Evolutionary conservation across 2,888 invertebrate genomes (phyloP).

Genomic region (Drosophila nigritarsus): DNA sequence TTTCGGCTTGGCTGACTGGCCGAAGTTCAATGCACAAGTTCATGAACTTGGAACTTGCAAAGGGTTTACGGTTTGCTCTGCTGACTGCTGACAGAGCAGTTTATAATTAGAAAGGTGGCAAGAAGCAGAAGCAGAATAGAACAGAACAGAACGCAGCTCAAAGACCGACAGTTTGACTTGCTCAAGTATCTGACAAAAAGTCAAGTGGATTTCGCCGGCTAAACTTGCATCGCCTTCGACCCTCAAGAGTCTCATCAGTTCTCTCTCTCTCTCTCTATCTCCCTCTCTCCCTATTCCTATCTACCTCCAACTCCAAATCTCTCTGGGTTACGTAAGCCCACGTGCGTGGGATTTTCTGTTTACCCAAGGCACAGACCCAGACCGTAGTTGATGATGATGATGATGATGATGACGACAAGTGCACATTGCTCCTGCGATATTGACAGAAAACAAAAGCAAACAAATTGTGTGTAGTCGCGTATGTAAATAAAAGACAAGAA

Average conservation of each 20-base stretch:
- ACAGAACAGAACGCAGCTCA: conserved; percentile 33
- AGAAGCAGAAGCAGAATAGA: conserved; percentile 11
- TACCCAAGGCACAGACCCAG: conserved; percentile 57
- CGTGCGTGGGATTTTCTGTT: conserved; percentile 73
- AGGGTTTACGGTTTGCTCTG: conserved; percentile 54
- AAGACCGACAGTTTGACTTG: conserved; percentile 58
- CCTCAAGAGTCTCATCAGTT: conserved; percentile 12
- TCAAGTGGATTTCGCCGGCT: conserved; percentile 76
- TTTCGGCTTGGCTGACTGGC: conserved; percentile 61
- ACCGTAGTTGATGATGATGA: conserved; percentile 44
- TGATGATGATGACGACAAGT: conserved; percentile 73
- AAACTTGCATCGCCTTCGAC: conserved; percentile 61
- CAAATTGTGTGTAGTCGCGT: conserved; percentile 73
- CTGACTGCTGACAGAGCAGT: conserved; percentile 73
- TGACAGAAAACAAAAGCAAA: conserved; percentile 79
- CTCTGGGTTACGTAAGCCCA: conserved; percentile 53
- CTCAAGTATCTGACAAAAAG: conserved; percentile 68
- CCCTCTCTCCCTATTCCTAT: background rate
- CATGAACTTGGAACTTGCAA: conserved; percentile 78
- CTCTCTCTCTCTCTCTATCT: background rate
- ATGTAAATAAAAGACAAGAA: conserved; percentile 67
- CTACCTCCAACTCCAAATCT: background rate
- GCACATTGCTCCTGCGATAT: conserved; percentile 65
- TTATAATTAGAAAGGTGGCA: conserved; percentile 72
- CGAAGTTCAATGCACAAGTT: conserved; percentile 80